These are phyloP conservation scores for Polydrusus pterygomalis DNA, from an alignment of 2,888 invertebrate species.

Conservation along the genomic window DNA sequence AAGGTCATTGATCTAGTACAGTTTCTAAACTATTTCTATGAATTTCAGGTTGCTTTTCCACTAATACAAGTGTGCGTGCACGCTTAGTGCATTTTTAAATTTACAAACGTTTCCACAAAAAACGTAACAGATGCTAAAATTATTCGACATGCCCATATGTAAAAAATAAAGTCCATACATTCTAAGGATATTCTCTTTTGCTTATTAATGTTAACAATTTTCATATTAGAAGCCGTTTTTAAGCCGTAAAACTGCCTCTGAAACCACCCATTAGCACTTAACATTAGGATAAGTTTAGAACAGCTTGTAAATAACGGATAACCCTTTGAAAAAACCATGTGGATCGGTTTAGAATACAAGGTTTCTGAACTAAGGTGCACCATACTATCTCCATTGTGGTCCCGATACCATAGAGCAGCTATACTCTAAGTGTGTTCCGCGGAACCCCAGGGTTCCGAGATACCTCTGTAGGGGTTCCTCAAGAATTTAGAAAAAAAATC, in stretches of 20 bases:
- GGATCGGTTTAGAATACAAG: neutral
- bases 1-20: no score
- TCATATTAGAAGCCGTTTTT: neutral
- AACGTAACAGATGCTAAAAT: neutral
- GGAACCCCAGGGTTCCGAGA: no score
- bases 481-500: no score
- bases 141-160: conserved; percentile 2
- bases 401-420: neutral
- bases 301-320: conserved; percentile 7
- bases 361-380: conserved; percentile 7
- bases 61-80: no score
- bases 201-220: neutral
- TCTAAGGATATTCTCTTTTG: neutral
- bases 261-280: conserved; percentile 9
- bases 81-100: no score
- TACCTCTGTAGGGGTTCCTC: no score
- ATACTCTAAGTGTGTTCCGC: no score
- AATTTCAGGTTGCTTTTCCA: no score
- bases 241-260: neutral
- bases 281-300: neutral
- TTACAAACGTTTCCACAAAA: neutral
- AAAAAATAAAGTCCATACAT: neutral
- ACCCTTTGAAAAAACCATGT: conserved; percentile 24
- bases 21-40: neutral
- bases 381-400: conserved; percentile 5